Evolutionary conservation across 2,888 invertebrate genomes (phyloP), one percentile per base, ranked within the genome.

Genomic region (Andrena trimmerana): DNA sequence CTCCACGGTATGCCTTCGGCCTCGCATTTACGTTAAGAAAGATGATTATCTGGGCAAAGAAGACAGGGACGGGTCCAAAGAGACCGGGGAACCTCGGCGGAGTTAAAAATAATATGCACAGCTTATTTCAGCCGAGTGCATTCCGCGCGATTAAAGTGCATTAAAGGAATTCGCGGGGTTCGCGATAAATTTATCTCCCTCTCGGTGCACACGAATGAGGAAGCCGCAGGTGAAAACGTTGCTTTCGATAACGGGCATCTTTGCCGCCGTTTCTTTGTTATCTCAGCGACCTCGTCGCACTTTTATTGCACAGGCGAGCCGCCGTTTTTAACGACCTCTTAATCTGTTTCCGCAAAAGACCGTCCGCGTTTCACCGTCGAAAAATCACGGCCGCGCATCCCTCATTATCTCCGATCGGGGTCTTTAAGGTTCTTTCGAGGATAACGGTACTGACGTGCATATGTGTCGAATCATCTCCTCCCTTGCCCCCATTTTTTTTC

Each of bases 391-490:
- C 27, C 2, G 27, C 70, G 70, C 70, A 31, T 20, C 66, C 52
- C 54, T 72, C 81, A 24, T 72, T 81, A 81, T 27, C 48, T 62
- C 27, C 20, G 59, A 42, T 13, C 72, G 13, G 10, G 48, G 48
- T 81, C 52, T 50, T 48, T 16, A 20, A 36, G 33, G 6, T 33
- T 62, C 62, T 67, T 50, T 16, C 36, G 8, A 3, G 31, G 42
- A 27, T 81, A 81, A 71, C 80, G 80, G 80, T 72, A 81, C 67
- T 13, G 31, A 13, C 33, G 2, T 50, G 72, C 27, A 57, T 50
- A 48, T 4, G 60, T n/a, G 31, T 27, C 54, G 60, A 67, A 66
- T 72, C 48, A 81, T 80, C 59, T 79, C 52, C 50, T 66, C 31
- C 33, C 13, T 54, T 54, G 20, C 24, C 20, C 13, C 2, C 13